Base-by-base conservation (phyloP, 2,113 vertebrate genomes). In the Meleagris gallopavo region DNA sequence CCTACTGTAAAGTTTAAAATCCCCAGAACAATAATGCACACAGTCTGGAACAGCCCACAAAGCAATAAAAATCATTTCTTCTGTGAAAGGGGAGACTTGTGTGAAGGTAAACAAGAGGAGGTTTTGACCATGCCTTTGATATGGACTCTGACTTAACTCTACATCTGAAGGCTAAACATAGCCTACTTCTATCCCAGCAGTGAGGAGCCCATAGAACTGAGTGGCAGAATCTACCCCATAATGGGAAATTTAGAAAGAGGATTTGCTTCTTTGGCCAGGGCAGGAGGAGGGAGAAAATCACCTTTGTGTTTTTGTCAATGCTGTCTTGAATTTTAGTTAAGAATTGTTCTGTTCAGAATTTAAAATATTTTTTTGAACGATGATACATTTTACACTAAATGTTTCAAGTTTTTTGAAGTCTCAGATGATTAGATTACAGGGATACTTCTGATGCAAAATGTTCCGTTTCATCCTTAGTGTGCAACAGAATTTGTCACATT, bases 1-100 rank as follows among this genome's bases (percentile, higher is more conserved):
- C 57, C 70, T 85, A 90, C 88, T 95, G 89, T 90, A 88, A 93
- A 95, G 95, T 71, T 76, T 75, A 93, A 89, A 96, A 76, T 67
- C 58, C 90, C 61, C 54, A 70, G 80, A 55, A 84, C 34, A 88
- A 52, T 58, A 93, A 92, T 32, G 69, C 58, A 88, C 21, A 89
- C 54, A 65, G 72, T 72, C 89, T 84, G 76, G 76, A 27, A 95
- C 94, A 93, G 74, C 83, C 88, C 88, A 95, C 76, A 95, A 78
- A 94, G 91, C 76, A 83, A 60, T 67, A 83, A 86, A 94, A 95
- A 81, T 94, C 22, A 95, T 91, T 95, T 91, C 76, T 83, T 88
- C 89, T 71, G 14, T 83, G 81, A 64, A 88, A 24, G 34, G 41
- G 12, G 13, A 50, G 46, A 9, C 3, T 25, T 80, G 20, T 65